Evolutionary conservation across 2,113 vertebrate species (phyloP).

Genomic region (Polypterus senegalus): DNA sequence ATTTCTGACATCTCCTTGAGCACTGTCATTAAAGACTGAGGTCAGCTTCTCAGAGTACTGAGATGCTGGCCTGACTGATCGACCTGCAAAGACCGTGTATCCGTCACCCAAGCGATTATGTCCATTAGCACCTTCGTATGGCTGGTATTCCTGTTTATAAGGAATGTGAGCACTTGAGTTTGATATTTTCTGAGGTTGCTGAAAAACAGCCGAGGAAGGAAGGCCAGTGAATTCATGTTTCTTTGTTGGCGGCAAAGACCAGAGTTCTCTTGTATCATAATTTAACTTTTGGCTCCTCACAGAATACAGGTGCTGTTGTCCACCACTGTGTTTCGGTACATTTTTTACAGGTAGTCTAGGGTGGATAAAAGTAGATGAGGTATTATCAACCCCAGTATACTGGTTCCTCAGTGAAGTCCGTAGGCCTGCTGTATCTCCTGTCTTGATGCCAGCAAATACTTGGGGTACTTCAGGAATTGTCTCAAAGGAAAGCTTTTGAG

Average conservation of each 20-base stretch:
- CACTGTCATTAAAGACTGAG: slow-evolving; percentile 26
- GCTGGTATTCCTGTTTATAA: slow-evolving; percentile 38
- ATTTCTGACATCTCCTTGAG: slow-evolving; percentile 36
- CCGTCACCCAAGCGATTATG: slow-evolving; percentile 44
- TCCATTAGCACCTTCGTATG: slow-evolving; percentile 45
- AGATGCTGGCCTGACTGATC: slow-evolving; percentile 32
- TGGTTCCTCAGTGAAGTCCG: too few species aligned
- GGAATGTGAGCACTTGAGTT: slow-evolving; percentile 36
- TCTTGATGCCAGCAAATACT: too few species aligned
- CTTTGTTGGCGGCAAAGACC: slow-evolving; percentile 36
- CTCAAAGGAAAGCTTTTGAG: too few species aligned
- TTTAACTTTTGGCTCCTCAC: too few species aligned
- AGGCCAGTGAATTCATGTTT: slow-evolving; percentile 41
- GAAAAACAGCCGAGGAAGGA: slow-evolving; percentile 34
- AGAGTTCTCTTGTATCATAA: slow-evolving; percentile 40
- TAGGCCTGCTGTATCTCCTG: too few species aligned
- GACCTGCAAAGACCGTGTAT: slow-evolving; percentile 35
- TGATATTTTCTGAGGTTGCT: slow-evolving; percentile 35
- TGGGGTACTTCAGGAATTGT: too few species aligned
- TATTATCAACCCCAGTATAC: too few species aligned
- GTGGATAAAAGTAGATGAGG: too few species aligned
- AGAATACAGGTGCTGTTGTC: too few species aligned
- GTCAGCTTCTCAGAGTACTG: slow-evolving; percentile 13
- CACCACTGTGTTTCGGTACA: too few species aligned
- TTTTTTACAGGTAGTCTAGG: too few species aligned